Base-by-base conservation (phyloP, 1,140 invertebrate genomes). In the Charaxes varanes region DNA sequence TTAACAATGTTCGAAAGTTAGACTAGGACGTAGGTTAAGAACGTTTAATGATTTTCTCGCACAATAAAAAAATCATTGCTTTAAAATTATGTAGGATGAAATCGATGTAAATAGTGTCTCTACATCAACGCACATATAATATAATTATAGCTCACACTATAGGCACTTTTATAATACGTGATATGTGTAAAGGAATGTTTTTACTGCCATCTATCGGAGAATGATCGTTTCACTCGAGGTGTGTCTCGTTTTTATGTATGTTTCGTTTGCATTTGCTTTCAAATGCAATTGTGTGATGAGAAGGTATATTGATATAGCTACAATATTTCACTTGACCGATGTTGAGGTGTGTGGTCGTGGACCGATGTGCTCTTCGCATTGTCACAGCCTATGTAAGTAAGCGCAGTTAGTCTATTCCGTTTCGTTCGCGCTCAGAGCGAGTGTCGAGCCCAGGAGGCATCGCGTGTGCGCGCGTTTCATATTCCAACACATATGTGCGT, bases 371-470 rank as follows among this genome's bases (percentile, higher is more conserved):
- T 23, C 34, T 26, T 26, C 23, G 34, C 34, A 36, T 23, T 23
- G 21, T 12, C 8, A 12, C 23, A 26, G 23, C 23, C 23, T 26
- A 10, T 26, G 6, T 26, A 4, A 26, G 8, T 4, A 22, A 22
- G 2, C 21, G n/a, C 22, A 23, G 6, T 23, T 23, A 6, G 22
- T 8, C 7, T 28, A 14, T 2, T 15, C 24, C 14, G 24, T 27
- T 2, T 26, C n/a, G n/a, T n/a, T n/a, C 16, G 35, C 40, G 41
- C 24, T 33, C 22, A 38, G 11, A 24, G 55, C 52, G 61, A 65
- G 62, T 60, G 63, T 56, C 54, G 30, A 30, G 36, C 52, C 62
- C 73, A 71, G 67, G 37, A 43, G 67, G 68, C 69, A 69, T 74
- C 63, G 58, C 62, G 65, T 61, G 68, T 62, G 64, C 60, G 61